Evolutionary conservation across 92 coral and sea anemone species (phyloP), one percentile per base, ranked within the genome.

Genomic region (Parazoanthus darwini): DNA sequence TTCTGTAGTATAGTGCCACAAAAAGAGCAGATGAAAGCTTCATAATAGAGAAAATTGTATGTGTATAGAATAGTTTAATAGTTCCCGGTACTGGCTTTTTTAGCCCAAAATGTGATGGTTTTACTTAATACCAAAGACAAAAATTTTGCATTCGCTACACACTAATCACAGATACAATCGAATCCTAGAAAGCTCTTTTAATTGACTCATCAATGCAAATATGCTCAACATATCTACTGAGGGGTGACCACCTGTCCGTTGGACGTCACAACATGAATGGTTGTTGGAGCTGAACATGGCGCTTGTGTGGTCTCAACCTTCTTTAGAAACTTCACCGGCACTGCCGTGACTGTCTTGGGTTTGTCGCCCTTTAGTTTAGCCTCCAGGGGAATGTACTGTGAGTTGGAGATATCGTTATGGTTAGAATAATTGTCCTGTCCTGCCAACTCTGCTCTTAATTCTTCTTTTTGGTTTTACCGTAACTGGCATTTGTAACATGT

Each of bases 261-360:
- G 48, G 87, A 84, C 26, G 87, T 92, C 23, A 92, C 90, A 72
- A 92, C 90, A 33, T 92, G 94, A 82, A 92, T 89, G 8, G 94
- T 92, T 8, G 93, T 81, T 8, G 88, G 87, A 38, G 92, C 77
- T 18, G 90, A 56, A 9, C 84, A 92, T 1, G 94, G 87, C 13
- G 92, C 82, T 33, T 82, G 88, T 11, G 94, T 42, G 0, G 90
- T 85, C 15, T 92, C 94, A 20, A 89, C 92, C 33, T 92, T 92
- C 92, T 92, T 92, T 88, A 92, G 74, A 56, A 92, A 92, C 75
- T 92, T 92, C 11, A 92, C 90, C 14, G 93, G 59, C 59, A 91
- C 87, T 0, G 87, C 87, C 16, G 87, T 84, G 37, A 84, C 87
- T 23, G 87, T 71, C 43, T 84, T 91, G 35, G 93, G 86, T 48